These are phyloP conservation scores for Anisognathus igniventris DNA, from an alignment of 2,797 vertebrate species.

Conservation along the genomic window DNA sequence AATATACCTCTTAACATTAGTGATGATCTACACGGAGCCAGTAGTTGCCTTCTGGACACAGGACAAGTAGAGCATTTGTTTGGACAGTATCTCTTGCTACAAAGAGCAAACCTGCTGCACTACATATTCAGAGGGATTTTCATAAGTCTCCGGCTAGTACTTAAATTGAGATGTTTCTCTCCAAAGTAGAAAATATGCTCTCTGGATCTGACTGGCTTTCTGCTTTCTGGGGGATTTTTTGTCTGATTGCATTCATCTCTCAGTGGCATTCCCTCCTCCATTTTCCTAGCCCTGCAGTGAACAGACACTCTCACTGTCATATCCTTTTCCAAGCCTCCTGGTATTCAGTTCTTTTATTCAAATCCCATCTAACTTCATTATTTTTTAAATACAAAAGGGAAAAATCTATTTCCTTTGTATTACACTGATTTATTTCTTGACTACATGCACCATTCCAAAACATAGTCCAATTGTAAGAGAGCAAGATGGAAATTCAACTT, in stretches of 20 bases:
- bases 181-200: not conserved
- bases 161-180: not conserved
- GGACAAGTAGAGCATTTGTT: not conserved
- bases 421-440: constrained; percentile 24
- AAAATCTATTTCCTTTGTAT: constrained; percentile 13
- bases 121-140: not conserved
- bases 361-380: constrained; percentile 46
- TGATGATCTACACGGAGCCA: not conserved
- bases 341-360: constrained; percentile 1
- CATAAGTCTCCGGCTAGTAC: not conserved
- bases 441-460: not conserved
- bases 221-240: not conserved
- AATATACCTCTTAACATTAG: not conserved
- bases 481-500: not conserved
- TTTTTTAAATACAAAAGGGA: constrained; percentile 8
- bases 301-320: not conserved
- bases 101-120: not conserved
- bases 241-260: not conserved
- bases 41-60: not conserved
- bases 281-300: not conserved
- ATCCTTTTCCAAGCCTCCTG: not conserved
- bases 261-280: not conserved
- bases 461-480: not conserved
- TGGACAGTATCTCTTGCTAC: not conserved
- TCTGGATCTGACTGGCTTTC: not conserved